These are phyloP conservation scores for Alces alces DNA, from an alignment of 2,113 vertebrate species.

Conservation along the genomic window DNA sequence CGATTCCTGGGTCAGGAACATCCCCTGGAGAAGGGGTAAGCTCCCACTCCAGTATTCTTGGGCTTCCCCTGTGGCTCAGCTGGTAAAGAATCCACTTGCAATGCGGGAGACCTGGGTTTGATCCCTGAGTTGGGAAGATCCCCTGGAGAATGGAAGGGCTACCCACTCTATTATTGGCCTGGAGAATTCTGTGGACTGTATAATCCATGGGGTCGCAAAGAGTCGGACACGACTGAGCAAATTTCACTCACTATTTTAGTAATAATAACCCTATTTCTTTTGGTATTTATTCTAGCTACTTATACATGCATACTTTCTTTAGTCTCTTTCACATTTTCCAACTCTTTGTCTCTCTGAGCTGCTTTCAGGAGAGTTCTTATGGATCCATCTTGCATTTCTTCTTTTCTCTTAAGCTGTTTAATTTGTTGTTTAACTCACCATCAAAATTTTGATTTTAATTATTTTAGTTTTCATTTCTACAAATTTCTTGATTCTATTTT, in stretches of 20 bases:
- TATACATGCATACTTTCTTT: neutral
- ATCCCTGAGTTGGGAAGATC: neutral
- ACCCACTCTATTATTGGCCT: neutral
- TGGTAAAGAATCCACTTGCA: neutral
- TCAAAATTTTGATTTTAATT: neutral
- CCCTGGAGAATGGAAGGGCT: neutral
- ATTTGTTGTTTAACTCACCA: neutral
- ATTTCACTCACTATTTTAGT: neutral
- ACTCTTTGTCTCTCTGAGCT: neutral
- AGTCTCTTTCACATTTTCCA: neutral
- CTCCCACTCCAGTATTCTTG: no score
- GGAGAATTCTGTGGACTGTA: neutral
- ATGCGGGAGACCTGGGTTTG: neutral
- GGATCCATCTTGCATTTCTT: neutral
- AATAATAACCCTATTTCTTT: neutral
- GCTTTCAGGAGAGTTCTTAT: neutral
- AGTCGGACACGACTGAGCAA: accelerated
- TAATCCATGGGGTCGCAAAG: neutral
- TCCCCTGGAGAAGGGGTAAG: no score
- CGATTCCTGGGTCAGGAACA: no score
- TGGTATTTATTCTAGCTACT: neutral
- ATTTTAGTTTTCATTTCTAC: neutral
- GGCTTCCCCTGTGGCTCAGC: no score
- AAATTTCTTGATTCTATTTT: neutral
- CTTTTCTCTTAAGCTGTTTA: neutral